Evolutionary conservation across 1,140 invertebrate genomes (phyloP).

Genomic region (Papilio xuthus): DNA sequence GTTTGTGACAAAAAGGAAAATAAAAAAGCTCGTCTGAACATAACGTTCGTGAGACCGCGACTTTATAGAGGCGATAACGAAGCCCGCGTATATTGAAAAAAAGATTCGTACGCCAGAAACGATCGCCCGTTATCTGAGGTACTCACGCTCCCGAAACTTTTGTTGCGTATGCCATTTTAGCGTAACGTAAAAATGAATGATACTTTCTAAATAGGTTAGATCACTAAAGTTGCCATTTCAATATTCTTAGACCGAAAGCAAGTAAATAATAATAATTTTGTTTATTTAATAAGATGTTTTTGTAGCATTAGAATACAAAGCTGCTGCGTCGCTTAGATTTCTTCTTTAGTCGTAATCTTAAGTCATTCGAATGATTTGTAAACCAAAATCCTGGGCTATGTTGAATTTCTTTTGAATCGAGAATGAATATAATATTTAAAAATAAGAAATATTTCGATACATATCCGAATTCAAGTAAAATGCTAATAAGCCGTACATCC

Average conservation of each 20-base stretch:
- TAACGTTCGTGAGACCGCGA: slow-evolving; percentile 43
- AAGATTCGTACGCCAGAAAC: slow-evolving; percentile 41
- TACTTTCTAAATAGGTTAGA: not conserved
- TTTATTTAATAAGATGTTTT: no score
- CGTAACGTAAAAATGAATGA: slow-evolving; percentile 27
- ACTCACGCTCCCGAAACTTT: slow-evolving; percentile 35
- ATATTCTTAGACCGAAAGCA: not conserved
- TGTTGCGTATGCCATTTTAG: slow-evolving; percentile 28
- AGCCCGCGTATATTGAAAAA: slow-evolving; percentile 43
- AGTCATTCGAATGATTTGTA: not conserved
- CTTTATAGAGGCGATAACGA: slow-evolving; percentile 55
- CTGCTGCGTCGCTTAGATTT: no score
- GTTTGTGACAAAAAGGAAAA: slow-evolving; percentile 50
- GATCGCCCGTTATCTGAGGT: slow-evolving; percentile 44
- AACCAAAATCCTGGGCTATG: not conserved
- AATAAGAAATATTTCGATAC: not conserved
- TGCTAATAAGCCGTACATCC: slow-evolving; percentile 36
- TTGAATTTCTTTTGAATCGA: not conserved
- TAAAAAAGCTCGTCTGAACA: slow-evolving; percentile 51
- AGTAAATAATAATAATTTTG: no score
- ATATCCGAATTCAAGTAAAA: slow-evolving; percentile 21
- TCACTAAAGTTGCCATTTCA: not conserved
- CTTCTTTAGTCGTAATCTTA: not conserved
- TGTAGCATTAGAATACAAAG: no score
- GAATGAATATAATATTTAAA: not conserved